Evolutionary conservation across 1,140 invertebrate genomes (phyloP).

Genomic region (Papilio polyxenes): DNA sequence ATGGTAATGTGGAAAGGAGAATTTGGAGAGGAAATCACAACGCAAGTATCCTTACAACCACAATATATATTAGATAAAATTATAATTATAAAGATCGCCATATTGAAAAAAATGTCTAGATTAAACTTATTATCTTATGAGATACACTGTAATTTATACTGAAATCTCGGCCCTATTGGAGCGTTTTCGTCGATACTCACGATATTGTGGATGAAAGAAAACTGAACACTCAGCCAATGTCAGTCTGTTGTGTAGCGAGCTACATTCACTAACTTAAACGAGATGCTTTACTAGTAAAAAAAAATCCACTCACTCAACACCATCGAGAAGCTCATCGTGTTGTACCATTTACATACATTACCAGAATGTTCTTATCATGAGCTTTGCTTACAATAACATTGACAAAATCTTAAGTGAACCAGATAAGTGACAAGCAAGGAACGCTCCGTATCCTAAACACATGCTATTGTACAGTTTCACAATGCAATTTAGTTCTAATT

Average conservation of each 20-base stretch:
- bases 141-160: constrained; percentile 80
- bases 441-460: constrained; percentile 75
- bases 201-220: constrained; percentile 82
- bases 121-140: constrained; percentile 80
- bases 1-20: constrained; percentile 64
- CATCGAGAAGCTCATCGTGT: constrained; percentile 74
- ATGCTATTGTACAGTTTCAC: constrained; percentile 79
- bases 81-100: constrained; percentile 81
- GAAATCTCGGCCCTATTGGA: constrained; percentile 76
- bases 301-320: constrained; percentile 75
- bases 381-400: constrained; percentile 72
- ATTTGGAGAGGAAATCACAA: constrained; percentile 77
- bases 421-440: constrained; percentile 66
- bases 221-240: constrained; percentile 74
- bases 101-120: constrained; percentile 79
- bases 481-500: constrained; percentile 80
- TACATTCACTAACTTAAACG: constrained; percentile 79
- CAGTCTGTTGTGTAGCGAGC: constrained; percentile 75
- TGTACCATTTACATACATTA: constrained; percentile 75
- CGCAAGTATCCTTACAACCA: constrained; percentile 81
- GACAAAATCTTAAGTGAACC: constrained; percentile 68
- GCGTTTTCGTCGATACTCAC: constrained; percentile 70
- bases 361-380: constrained; percentile 76
- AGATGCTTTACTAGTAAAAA: constrained; percentile 73
- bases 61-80: constrained; percentile 83